phyloP scores from a whole-genome alignment of 53 echinoderm and acorn worm species.

The Astropecten irregularis region DNA sequence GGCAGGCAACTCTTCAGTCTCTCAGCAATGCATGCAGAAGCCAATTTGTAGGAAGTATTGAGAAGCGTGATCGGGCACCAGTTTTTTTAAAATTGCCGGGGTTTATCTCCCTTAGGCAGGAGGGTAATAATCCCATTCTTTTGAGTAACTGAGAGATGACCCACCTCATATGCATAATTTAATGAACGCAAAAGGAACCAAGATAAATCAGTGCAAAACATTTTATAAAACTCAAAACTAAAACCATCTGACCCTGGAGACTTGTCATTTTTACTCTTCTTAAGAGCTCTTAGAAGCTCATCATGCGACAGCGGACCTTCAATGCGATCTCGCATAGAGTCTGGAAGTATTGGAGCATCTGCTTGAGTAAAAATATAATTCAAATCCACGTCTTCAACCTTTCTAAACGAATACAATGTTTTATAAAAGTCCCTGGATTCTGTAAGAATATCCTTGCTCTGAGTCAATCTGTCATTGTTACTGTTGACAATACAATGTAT shows the following conservation, averaged over 20 bases:
- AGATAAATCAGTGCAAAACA: background rate
- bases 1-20: background rate
- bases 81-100: constrained; percentile 33
- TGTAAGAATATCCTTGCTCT: background rate
- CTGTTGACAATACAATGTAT: background rate
- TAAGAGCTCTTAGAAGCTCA: too few species aligned
- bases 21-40: constrained; percentile 10
- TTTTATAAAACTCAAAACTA: constrained; percentile 2
- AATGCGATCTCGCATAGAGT: too few species aligned
- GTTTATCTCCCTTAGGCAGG: constrained; percentile 53
- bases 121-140: background rate
- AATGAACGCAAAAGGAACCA: background rate
- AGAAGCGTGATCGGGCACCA: constrained; percentile 39
- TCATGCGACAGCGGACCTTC: too few species aligned
- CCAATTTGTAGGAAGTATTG: constrained; percentile 13
- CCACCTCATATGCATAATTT: background rate
- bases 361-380: too few species aligned
- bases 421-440: too few species aligned
- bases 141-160: background rate
- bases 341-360: too few species aligned
- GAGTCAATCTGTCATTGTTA: background rate
- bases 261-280: too few species aligned
- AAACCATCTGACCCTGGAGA: background rate
- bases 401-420: too few species aligned
- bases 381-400: too few species aligned